Base-by-base conservation (phyloP, 2,888 invertebrate species). In the Kryphioiulus occultus region DNA sequence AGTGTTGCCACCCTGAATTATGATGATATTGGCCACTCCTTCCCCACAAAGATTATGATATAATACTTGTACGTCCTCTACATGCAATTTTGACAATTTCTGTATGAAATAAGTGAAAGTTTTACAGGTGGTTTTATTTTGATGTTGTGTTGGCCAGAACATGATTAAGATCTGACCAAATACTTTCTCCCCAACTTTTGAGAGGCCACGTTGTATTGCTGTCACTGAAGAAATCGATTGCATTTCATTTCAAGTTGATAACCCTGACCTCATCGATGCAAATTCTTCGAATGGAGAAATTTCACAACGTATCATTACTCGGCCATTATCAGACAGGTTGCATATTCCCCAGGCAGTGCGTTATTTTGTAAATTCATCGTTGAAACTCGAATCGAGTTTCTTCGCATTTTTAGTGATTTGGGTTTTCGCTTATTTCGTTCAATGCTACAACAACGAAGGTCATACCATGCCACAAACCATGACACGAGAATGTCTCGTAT, bases 191-290 rank as follows among this genome's bases (percentile, higher is more conserved):
- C 53, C 12, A 17, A 53, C 7, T 53, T 53, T 68, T 68, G 22
- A 26, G 10, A 26, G 26, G 19, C 68, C 68, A 19, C n/a, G n/a
- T n/a, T 68, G 68, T 68, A 26, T 3, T n/a, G n/a, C n/a, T 53
- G 53, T 19, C 53, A 17, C n/a, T 7, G 19, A 53, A 17, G 7
- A 53, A 53, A 53, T 53, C 44, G 1, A 53, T 26, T 68, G 68
- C 68, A 26, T 68, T 22, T 68, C 68, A 26, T 53, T 68, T 68
- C 10, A 26, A 68, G 68, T 68, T 68, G 68, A 68, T 68, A 68
- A 26, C 68, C 68, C 68, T 68, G 68, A 68, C 68, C 68, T 68
- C 68, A 68, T 26, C 68, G 26, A 68, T 68, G 68, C 68, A 10
- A 19, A 26, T 26, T 26, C 19, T 26, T 0, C 22, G 68, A 68